Conservation (phyloP, 1,140 invertebrate species). For the Bradysia coprophila region DNA sequence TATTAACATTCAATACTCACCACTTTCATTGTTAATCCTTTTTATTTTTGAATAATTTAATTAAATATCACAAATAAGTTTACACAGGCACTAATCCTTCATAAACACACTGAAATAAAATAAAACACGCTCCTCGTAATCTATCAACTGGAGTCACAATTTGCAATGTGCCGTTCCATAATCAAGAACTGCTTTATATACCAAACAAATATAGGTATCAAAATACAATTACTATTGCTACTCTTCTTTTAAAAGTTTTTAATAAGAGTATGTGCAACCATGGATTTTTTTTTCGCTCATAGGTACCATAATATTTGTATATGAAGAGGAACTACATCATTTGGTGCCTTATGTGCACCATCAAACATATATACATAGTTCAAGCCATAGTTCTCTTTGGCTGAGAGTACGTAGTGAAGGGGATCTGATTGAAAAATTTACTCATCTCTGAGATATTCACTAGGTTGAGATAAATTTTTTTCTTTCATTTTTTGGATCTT, state of each 20-base stretch:
- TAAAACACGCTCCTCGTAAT: background rate
- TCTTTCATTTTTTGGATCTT: background rate
- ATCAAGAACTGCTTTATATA: conserved; percentile 1
- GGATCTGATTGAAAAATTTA: background rate
- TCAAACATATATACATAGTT: too few species aligned
- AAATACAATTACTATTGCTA: background rate
- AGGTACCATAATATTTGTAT: background rate
- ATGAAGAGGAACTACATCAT: background rate
- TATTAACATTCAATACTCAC: too few species aligned
- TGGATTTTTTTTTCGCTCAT: too few species aligned
- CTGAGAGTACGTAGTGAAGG: background rate
- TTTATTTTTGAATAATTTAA: background rate
- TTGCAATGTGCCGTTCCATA: background rate
- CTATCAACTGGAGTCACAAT: background rate
- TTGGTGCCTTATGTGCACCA: background rate
- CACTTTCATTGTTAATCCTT: background rate
- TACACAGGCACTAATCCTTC: background rate
- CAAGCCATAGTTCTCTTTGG: too few species aligned
- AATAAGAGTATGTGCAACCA: background rate
- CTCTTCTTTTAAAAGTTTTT: background rate
- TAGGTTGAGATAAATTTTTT: background rate
- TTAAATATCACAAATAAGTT: background rate
- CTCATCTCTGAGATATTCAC: background rate
- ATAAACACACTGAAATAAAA: too few species aligned
- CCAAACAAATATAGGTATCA: background rate